Evolutionary conservation across 2,797 vertebrate species (phyloP).

Genomic region (Cheirogaleus major): DNA sequence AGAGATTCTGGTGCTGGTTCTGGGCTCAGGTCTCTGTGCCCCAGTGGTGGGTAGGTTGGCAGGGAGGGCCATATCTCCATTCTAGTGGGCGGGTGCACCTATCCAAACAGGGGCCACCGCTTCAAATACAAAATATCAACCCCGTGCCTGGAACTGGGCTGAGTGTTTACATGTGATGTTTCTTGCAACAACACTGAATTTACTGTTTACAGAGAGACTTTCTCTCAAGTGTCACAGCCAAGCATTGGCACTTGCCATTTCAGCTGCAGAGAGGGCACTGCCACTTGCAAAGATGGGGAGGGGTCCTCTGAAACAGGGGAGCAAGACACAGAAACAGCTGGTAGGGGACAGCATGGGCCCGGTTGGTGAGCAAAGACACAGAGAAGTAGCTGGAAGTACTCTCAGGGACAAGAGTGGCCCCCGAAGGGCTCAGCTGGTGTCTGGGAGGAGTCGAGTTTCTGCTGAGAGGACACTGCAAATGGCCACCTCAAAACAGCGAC

Average conservation of each 20-base stretch:
- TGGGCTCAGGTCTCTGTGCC: fast-evolving
- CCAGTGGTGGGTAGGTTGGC: background rate
- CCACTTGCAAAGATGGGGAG: background rate
- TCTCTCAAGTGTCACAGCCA: background rate
- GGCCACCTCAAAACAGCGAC: background rate
- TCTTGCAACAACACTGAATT: background rate
- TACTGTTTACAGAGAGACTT: background rate
- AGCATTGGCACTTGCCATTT: background rate
- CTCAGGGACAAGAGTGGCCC: background rate
- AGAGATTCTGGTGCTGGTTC: background rate
- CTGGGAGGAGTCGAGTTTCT: background rate
- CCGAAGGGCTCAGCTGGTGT: background rate
- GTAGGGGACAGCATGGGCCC: fast-evolving
- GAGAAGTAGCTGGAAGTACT: background rate
- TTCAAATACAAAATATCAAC: background rate
- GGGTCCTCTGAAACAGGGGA: background rate
- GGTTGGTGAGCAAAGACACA: background rate
- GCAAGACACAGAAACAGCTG: background rate
- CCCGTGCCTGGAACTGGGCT: background rate
- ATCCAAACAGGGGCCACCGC: fast-evolving
- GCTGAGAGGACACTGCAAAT: background rate
- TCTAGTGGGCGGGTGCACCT: background rate
- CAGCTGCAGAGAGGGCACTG: background rate
- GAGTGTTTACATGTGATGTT: fast-evolving
- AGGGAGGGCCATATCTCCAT: background rate